Base-by-base conservation (phyloP, 2,113 vertebrate genomes). In the Sylvia atricapilla region DNA sequence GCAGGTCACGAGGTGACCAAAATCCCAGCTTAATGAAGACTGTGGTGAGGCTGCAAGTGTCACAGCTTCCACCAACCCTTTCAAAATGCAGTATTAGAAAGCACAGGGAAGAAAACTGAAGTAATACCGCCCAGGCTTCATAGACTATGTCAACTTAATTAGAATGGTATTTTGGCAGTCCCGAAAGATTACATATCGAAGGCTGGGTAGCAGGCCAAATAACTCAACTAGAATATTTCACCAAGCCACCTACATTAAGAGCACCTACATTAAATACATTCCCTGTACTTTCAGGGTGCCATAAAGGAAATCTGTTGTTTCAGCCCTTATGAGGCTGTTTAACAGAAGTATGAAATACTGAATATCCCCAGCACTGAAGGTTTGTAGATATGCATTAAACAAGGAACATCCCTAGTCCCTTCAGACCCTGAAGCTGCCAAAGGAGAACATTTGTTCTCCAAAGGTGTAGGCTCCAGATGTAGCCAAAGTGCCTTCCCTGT, bases 141-240 rank as follows among this genome's bases (percentile, higher is more conserved):
- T 3, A 95, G 93, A 80, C 81, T 89, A 50, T 80, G 94, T 94
- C 89, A 95, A 23, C 72, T 86, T 96, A 93, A 96, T 95, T 96
- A 96, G 90, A 95, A 91, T 72, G 91, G 90, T 93, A 95, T 95
- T 95, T 96, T 95, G 93, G 94, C 96, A 96, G 96, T 86, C 90
- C 87, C 16, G 2, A 69, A 85, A 94, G 81, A 95, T 95, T 95
- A 93, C 84, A 47, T 95, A 96, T 95, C 23, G 87, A 96, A 95
- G 93, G 67, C 78, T 93, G 91, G 74, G 89, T 92, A 94, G 78
- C 84, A 93, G 82, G 90, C 96, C 93, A 97, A 96, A 88, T 93
- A 93, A 93, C 78, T 95, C 87, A 37, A 82, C 84, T 79, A 85
- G 67, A 77, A 30, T 80, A 95, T 91, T 97, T 92, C 73, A 43